Base-by-base conservation (phyloP, 2,113 vertebrate species). In the Engraulis encrasicolus region DNA sequence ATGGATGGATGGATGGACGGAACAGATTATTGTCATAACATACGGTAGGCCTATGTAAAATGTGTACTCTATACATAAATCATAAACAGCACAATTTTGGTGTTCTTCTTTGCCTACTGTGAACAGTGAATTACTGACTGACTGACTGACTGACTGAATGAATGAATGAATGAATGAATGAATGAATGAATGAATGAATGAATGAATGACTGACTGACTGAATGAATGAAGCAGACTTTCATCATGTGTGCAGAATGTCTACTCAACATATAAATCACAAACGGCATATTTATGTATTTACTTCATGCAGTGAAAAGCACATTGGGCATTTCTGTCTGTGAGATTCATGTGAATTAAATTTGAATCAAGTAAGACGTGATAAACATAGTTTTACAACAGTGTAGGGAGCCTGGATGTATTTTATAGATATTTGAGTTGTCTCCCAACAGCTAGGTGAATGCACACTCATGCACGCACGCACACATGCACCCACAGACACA, bases 381-480 rank as follows among this genome's bases (percentile, higher is more conserved):
- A 45, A 45, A 3, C 40, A 45, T 45, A 5, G 58, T 66, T 11
- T 66, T 1, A 31, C n/a, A 66, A 12, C 6, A 12, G 58, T 38
- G 49, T 36, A 78, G 79, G 18, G 49, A 5, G 40, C 40, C 40
- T n/a, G 40, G 40, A 12, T 80, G 5, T 12, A 19, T 17, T 6
- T 80, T 18, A 85, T 83, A 78, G n/a, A 40, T 48, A 84, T 50
- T 6, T 19, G 86, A 81, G 82, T 50, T 9, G 50, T 83, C 85
- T 79, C 82, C 71, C 74, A 84, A 78, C 81, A 81, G 78, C 86
- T 86, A 78, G 84, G 78, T 89, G 80, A 82, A 80, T 31, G 0
- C 79, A 17, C 20, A 78, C 74, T 4, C 74, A 78, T 27, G 31
- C 3, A 45, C 40, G 40, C 40, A 45, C 40, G 40, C 40, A 45